Conservation (phyloP, 2,888 invertebrate species). For the Clunio marinus region DNA sequence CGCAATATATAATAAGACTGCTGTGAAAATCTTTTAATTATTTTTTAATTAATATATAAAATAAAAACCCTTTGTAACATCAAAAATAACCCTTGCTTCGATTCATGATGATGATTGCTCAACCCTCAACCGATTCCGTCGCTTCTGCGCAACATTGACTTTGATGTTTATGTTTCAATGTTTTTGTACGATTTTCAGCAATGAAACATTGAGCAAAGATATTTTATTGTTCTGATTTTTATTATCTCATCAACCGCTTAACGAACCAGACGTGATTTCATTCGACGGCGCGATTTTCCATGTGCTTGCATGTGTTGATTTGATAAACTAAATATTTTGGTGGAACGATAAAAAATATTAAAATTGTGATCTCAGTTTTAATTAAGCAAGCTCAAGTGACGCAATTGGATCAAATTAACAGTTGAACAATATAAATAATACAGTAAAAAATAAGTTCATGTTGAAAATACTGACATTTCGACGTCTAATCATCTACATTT, state of each 20-base stretch:
- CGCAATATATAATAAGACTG: too few species aligned
- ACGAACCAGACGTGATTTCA: slow-evolving; percentile 17
- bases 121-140: slow-evolving; percentile 5
- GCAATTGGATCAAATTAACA: background rate
- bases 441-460: too few species aligned
- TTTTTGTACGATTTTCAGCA: slow-evolving; percentile 11
- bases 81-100: background rate
- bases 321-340: background rate
- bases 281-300: slow-evolving; percentile 21
- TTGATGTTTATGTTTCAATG: background rate
- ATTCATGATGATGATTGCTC: slow-evolving; percentile 1
- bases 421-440: slow-evolving; percentile 3
- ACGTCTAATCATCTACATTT: slow-evolving; percentile 19
- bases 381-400: background rate
- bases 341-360: background rate
- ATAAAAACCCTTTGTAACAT: slow-evolving; percentile 1
- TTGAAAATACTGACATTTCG: slow-evolving; percentile 21
- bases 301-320: slow-evolving; percentile 15
- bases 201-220: slow-evolving; percentile 13
- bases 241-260: slow-evolving; percentile 20
- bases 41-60: background rate
- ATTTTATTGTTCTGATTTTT: slow-evolving; percentile 2
- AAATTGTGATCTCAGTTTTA: slow-evolving; percentile 6
- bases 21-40: background rate
- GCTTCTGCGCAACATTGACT: slow-evolving; percentile 19